Base-by-base conservation (phyloP, 2,797 vertebrate genomes). In the Ctenopoma kingsleyae region DNA sequence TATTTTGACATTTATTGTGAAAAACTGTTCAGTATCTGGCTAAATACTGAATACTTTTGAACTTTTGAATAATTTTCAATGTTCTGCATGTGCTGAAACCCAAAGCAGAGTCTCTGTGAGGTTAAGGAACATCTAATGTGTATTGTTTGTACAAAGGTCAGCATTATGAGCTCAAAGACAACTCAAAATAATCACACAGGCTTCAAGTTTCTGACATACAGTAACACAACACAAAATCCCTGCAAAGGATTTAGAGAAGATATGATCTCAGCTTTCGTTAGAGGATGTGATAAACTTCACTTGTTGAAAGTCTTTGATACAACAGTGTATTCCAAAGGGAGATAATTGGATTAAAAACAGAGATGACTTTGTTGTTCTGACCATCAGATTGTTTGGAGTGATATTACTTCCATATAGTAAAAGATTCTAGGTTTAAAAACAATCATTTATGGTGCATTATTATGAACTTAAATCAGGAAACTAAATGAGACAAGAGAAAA, bases 381-480 rank as follows among this genome's bases (percentile, higher is more conserved):
- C 17, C 43, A 44, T 3, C 40, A 30, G 9, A 53, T 54, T 3
- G 13, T 44, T 56, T 19, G 11, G 1, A 1, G 23, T 51, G 16
- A 25, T 35, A 23, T 55, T n/a, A 36, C 16, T 19, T 32, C 22
- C 4, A 8, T 20, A 11, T 38, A n/a, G 4, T 35, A 16, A 43
- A 27, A 55, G 0, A 32, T 40, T 55, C 36, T 16, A 4, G 9
- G 11, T 48, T 27, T 17, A 30, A 70, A 67, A 22, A 1, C 6
- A 0, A 19, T 46, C 0, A 15, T 36, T 51, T 54, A 9, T 15
- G 3, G 0, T 38, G 25, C 23, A 10, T 46, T 20, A 44, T 20
- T 53, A 74, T 30, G 10, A 64, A 62, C 53, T 5, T 5, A 52
- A 75, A 70, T 67, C 47, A 58, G 22, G 43, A 61, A 69, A 67